phyloP scores from a whole-genome alignment of 2,888 invertebrate species.

The Cylindroiulus punctatus region DNA sequence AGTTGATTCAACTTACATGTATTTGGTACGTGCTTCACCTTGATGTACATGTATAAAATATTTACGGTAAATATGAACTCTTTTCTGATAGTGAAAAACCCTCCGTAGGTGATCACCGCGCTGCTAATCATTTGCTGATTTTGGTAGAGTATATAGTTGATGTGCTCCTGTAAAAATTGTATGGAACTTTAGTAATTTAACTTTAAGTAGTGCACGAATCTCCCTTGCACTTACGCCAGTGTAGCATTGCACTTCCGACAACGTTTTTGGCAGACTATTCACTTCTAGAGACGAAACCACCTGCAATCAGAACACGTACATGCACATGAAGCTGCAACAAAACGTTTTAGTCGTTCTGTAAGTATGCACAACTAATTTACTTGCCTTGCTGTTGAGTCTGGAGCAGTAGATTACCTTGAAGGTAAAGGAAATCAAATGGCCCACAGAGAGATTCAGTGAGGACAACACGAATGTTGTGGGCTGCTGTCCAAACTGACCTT shows the following conservation, averaged over 20 bases:
- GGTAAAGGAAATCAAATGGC: background rate
- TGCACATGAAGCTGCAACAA: too few species aligned
- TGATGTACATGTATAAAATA: background rate
- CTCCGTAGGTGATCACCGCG: background rate
- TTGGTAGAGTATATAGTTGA: conserved; percentile 1
- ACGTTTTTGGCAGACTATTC: background rate
- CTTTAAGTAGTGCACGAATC: background rate
- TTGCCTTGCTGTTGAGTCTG: background rate
- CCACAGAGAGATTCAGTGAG: background rate
- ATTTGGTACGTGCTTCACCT: too few species aligned
- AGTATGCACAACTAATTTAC: background rate
- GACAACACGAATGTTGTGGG: background rate
- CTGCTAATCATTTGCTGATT: background rate
- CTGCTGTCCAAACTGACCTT: background rate
- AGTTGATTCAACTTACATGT: too few species aligned
- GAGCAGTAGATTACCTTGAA: background rate
- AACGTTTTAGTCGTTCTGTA: too few species aligned
- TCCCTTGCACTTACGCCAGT: background rate
- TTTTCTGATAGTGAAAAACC: background rate
- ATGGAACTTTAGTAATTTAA: background rate
- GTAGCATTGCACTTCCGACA: background rate
- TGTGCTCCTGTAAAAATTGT: background rate
- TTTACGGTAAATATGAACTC: background rate
- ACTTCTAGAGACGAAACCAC: background rate
- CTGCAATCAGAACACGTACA: background rate